These are phyloP conservation scores for Botia almorhae DNA, from an alignment of 2,797 vertebrate species.

Conservation along the genomic window DNA sequence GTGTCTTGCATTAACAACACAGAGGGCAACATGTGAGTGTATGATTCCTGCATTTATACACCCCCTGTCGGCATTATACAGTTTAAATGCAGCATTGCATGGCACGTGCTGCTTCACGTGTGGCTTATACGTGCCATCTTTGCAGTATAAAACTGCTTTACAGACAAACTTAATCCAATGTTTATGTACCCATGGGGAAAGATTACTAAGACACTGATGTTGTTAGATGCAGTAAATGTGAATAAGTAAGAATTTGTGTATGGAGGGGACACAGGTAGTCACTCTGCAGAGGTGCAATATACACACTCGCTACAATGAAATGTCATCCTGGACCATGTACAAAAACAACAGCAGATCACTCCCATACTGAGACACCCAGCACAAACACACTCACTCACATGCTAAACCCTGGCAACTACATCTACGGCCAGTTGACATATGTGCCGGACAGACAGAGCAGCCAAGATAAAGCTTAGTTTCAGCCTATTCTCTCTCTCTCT, in stretches of 20 bases:
- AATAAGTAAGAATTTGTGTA: no score
- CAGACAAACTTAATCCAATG: no score
- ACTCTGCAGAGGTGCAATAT: slow-evolving; percentile 29
- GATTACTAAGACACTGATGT: no score
- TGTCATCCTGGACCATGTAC: slow-evolving; percentile 3
- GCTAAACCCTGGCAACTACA: background rate
- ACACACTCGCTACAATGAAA: slow-evolving; percentile 14
- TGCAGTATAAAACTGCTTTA: no score
- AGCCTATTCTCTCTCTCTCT: slow-evolving; percentile 21
- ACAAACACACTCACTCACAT: slow-evolving; percentile 14
- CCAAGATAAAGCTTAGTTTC: slow-evolving; percentile 46
- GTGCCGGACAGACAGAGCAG: slow-evolving; percentile 30
- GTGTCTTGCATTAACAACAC: background rate
- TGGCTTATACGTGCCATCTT: no score
- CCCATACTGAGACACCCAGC: slow-evolving; percentile 18
- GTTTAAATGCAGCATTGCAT: no score
- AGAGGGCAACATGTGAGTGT: background rate
- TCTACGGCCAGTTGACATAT: slow-evolving; percentile 21
- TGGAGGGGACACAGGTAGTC: background rate
- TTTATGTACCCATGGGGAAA: no score
- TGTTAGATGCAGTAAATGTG: no score
- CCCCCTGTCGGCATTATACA: background rate
- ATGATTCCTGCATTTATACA: background rate
- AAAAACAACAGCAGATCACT: slow-evolving; percentile 27
- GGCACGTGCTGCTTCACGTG: no score